Conservation (phyloP, 2,888 invertebrate species). For the Trichacis sp. region DNA sequence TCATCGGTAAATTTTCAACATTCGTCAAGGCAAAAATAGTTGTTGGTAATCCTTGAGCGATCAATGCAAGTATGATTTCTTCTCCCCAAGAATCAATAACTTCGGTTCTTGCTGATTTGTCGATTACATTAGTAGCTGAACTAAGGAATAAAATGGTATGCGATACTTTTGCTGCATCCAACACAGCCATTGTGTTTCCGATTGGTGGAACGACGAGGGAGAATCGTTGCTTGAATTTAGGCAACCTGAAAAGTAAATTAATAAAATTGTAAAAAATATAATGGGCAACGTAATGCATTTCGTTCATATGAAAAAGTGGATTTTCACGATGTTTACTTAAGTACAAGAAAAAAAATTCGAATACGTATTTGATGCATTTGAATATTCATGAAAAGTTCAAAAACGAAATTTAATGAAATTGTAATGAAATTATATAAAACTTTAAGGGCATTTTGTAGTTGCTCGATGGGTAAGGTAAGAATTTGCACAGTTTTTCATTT, state of each 20-base stretch:
- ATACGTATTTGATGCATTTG: no score
- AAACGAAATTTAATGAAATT: no score
- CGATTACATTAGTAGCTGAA: slow-evolving; percentile 73
- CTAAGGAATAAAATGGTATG: slow-evolving; percentile 86
- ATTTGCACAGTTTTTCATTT: no score
- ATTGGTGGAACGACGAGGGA: slow-evolving; percentile 81
- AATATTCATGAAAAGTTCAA: no score
- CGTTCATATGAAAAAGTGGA: no score
- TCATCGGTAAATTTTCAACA: slow-evolving; percentile 79
- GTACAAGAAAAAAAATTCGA: no score
- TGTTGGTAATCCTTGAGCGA: slow-evolving; percentile 88
- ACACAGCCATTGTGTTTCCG: slow-evolving; percentile 79
- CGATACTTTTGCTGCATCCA: slow-evolving; percentile 89
- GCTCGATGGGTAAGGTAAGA: no score
- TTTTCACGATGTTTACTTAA: no score
- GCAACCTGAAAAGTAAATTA: slow-evolving; percentile 73
- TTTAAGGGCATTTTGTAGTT: no score
- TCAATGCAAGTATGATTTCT: slow-evolving; percentile 80
- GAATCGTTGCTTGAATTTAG: slow-evolving; percentile 90
- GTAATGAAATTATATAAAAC: no score
- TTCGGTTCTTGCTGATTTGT: slow-evolving; percentile 72
- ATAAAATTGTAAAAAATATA: no score
- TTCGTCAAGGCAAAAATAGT: slow-evolving; percentile 82
- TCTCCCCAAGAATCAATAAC: slow-evolving; percentile 85
- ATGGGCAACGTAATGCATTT: no score